These are phyloP conservation scores for Drosophila mulleri DNA, from an alignment of 2,888 invertebrate species.

Conservation along the genomic window DNA sequence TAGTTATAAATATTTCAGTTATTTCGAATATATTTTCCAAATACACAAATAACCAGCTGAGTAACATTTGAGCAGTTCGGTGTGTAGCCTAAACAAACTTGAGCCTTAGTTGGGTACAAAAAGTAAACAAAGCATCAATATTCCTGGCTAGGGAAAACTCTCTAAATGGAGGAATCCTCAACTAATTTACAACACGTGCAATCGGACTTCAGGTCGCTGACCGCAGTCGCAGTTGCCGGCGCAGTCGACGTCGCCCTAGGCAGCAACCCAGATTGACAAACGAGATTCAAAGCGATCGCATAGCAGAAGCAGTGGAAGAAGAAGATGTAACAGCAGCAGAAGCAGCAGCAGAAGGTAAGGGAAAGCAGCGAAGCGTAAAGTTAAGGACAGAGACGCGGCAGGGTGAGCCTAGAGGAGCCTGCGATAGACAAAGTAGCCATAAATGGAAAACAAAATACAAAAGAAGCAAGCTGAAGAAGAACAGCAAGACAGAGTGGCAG, in stretches of 20 bases:
- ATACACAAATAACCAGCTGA: not conserved
- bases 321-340: slow-evolving; percentile 7
- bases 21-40: not conserved
- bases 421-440: slow-evolving; percentile 40
- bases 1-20: not conserved
- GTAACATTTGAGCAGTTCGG: not conserved
- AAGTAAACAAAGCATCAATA: slow-evolving; percentile 67
- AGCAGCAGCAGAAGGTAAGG: slow-evolving; percentile 38
- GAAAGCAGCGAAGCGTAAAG: slow-evolving; percentile 68
- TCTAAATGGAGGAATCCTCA: slow-evolving; percentile 62
- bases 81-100: slow-evolving; percentile 39
- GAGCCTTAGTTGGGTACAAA: slow-evolving; percentile 8
- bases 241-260: slow-evolving; percentile 36
- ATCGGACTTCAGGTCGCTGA: slow-evolving; percentile 72
- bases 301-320: slow-evolving; percentile 26
- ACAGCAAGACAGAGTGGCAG: not conserved
- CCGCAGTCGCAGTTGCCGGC: slow-evolving; percentile 43
- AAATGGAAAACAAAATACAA: slow-evolving; percentile 40
- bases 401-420: slow-evolving; percentile 35
- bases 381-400: slow-evolving; percentile 55
- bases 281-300: slow-evolving; percentile 71
- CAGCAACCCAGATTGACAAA: slow-evolving; percentile 75
- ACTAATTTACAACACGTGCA: slow-evolving; percentile 80
- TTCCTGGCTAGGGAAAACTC: slow-evolving; percentile 23
- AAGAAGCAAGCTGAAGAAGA: slow-evolving; percentile 24